Conservation (phyloP, 2,113 vertebrate genomes). For the Caracal caracal region DNA sequence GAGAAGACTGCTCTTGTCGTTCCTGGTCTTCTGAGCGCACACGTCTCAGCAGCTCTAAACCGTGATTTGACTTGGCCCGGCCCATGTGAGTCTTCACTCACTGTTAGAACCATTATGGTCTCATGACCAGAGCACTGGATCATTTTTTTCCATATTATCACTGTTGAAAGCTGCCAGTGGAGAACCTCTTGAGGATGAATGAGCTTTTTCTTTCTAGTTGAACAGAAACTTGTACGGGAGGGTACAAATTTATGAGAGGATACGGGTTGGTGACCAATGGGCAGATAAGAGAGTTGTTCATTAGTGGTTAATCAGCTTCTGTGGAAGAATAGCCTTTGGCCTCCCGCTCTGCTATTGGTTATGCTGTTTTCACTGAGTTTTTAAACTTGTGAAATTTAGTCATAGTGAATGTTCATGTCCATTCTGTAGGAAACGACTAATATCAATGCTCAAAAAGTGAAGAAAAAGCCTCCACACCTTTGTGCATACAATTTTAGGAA, state of each 20-base stretch:
- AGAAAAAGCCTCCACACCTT: neutral
- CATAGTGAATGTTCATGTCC: neutral
- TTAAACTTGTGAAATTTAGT: neutral
- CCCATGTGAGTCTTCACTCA: neutral
- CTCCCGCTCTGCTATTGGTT: neutral
- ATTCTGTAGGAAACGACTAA: neutral
- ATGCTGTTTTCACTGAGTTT: neutral
- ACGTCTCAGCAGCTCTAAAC: neutral
- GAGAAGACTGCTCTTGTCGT: neutral
- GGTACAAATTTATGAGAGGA: neutral
- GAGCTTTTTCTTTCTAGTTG: neutral
- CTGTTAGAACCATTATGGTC: neutral
- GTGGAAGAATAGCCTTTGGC: neutral
- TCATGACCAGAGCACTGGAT: neutral
- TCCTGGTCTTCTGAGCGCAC: neutral
- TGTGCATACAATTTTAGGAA: neutral
- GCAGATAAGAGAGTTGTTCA: neutral
- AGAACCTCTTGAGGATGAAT: neutral
- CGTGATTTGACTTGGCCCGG: neutral
- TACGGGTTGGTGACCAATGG: neutral
- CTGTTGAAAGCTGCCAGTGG: neutral
- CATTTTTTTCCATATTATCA: neutral
- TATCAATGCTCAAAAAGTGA: neutral
- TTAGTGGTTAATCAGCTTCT: neutral
- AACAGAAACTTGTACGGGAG: neutral